Evolutionary conservation across 2,888 invertebrate species (phyloP).

Genomic region (Drosophila melanosoma): DNA sequence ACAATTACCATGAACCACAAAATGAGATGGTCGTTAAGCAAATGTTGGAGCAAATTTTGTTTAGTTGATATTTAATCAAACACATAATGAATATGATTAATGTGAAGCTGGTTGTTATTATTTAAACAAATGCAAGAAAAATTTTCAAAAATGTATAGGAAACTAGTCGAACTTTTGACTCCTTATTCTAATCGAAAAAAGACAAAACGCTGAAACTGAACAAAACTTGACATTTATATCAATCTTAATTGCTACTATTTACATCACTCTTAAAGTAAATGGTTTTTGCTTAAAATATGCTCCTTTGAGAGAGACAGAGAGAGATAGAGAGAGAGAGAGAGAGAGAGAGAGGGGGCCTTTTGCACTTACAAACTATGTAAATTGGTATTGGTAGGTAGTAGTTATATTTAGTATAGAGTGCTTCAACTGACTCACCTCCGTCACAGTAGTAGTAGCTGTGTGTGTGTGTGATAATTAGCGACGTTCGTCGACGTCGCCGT

Average conservation of each 20-base stretch:
- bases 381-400: conserved; percentile 63
- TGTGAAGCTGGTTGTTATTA: background rate
- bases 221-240: background rate
- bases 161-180: background rate
- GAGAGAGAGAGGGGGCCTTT: background rate
- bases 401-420: conserved; percentile 75
- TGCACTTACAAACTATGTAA: conserved; percentile 71
- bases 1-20: conserved; percentile 50
- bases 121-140: background rate
- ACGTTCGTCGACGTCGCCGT: conserved; percentile 42
- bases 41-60: background rate
- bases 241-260: conserved; percentile 6
- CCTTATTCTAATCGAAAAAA: background rate
- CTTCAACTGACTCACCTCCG: conserved; percentile 78
- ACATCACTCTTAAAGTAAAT: background rate
- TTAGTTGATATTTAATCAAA: background rate
- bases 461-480: conserved; percentile 56
- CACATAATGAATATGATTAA: background rate
- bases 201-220: background rate
- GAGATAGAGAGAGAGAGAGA: background rate
- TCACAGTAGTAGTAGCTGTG: conserved; percentile 67
- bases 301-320: background rate
- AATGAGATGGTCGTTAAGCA: conserved; percentile 5
- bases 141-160: too few species aligned
- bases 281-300: conserved; percentile 30